phyloP scores from a whole-genome alignment of 2,797 vertebrate genomes.

The Pristis pectinata region DNA sequence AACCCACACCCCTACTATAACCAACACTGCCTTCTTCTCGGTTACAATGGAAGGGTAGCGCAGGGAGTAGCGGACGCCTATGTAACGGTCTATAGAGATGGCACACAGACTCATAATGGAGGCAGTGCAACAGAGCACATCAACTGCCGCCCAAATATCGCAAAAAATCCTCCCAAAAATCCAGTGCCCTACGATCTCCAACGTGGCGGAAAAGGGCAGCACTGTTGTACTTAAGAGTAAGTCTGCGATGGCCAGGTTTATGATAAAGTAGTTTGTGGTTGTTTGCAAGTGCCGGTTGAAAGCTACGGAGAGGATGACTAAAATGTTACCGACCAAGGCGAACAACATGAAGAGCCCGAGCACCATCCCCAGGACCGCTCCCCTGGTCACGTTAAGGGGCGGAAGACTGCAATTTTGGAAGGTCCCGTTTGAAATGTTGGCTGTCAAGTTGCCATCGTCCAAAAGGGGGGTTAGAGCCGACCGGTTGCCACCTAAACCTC shows the following conservation, averaged over 20 bases:
- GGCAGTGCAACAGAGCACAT: slow-evolving; percentile 93
- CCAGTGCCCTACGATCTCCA: slow-evolving; percentile 85
- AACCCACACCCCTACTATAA: slow-evolving; percentile 82
- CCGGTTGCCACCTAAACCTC: slow-evolving; percentile 67
- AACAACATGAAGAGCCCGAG: slow-evolving; percentile 89
- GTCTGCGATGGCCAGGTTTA: slow-evolving; percentile 93
- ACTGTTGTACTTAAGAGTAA: slow-evolving; percentile 87
- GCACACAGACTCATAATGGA: slow-evolving; percentile 94
- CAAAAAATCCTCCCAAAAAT: slow-evolving; percentile 89
- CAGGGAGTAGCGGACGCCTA: slow-evolving; percentile 87
- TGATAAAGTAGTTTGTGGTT: slow-evolving; percentile 93
- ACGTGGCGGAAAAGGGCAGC: slow-evolving; percentile 84
- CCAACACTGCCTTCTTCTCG: slow-evolving; percentile 77
- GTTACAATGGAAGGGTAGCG: slow-evolving; percentile 92
- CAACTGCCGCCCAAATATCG: slow-evolving; percentile 94
- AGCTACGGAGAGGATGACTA: slow-evolving; percentile 91
- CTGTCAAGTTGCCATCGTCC: slow-evolving; percentile 50
- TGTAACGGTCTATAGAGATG: slow-evolving; percentile 93
- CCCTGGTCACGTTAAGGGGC: slow-evolving; percentile 69
- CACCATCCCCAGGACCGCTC: slow-evolving; percentile 77
- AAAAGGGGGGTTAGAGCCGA: slow-evolving; percentile 57
- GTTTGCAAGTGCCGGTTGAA: slow-evolving; percentile 94
- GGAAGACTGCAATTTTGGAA: slow-evolving; percentile 56
- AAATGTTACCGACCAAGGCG: slow-evolving; percentile 88
- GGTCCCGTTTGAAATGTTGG: slow-evolving; percentile 66